Evolutionary conservation across 2,888 invertebrate species (phyloP), one percentile per base, ranked within the genome.

Genomic region (Lysandra coridon): DNA sequence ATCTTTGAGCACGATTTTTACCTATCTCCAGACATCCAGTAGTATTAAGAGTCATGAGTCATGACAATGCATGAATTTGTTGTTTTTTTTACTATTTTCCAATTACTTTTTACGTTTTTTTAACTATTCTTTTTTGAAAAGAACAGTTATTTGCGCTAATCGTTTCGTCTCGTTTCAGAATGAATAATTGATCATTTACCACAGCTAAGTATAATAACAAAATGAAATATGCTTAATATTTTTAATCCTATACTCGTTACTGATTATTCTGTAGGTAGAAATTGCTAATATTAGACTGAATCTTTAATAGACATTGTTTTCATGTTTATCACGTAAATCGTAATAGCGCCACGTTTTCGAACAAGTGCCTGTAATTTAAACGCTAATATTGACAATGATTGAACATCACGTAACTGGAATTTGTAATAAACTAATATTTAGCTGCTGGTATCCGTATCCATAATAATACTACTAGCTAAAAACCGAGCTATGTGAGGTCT

Each of bases 271-370:
- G 14, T 6, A 73, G 33, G 17, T 40, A 14, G 7, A 40, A 37
- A 17, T 73, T 73, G n/a, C 17, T 73, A 57, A 57, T 17, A 17
- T 73, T 73, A 17, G 17, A 10, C 14, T 40, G 17, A 57, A 1
- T 53, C 53, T 14, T 0, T 5, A 73, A 73, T n/a, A 14, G 23
- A 75, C 53, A 75, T 30, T 49, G 5, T 49, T 75, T 49, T n/a
- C 74, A 75, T 75, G 44, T 75, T 53, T 33, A 49, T 75, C 53
- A 75, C 75, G 75, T 75, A 23, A 23, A 23, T 23, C 23, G 23
- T 23, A 75, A 75, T 53, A 53, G 30, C 30, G 75, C 75, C 75
- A 53, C 75, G 75, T 75, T 75, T 53, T 12, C 23, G 75, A 75
- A 75, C 75, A 53, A 75, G 53, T 49, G 23, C 5, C 49, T 23